Evolutionary conservation across 1,140 invertebrate species (phyloP).

Genomic region (Zaprionus ghesquierei): DNA sequence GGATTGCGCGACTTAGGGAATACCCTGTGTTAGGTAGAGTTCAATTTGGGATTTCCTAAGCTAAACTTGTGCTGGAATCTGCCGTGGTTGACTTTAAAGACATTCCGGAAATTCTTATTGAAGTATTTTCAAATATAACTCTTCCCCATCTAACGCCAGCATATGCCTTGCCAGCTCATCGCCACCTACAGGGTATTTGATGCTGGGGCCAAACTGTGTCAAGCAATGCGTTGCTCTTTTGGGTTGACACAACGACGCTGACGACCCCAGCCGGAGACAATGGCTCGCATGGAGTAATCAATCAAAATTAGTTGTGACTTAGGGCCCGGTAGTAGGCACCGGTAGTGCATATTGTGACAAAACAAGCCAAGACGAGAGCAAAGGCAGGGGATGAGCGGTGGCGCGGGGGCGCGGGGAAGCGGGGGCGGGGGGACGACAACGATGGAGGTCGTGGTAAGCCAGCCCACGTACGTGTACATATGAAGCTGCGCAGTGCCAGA

Average conservation of each 20-base stretch:
- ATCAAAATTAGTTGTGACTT: constrained; percentile 60
- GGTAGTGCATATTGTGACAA: constrained; percentile 57
- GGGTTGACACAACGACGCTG: constrained; percentile 16
- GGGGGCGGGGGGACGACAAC: background rate
- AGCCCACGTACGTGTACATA: background rate
- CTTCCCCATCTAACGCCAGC: no score
- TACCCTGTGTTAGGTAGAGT: background rate
- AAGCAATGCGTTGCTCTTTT: constrained; percentile 18
- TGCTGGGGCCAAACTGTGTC: constrained; percentile 18
- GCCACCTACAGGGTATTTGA: constrained; percentile 9
- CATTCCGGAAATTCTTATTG: no score
- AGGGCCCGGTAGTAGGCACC: constrained; percentile 13
- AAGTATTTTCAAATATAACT: no score
- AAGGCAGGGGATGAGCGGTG: background rate
- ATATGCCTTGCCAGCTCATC: background rate
- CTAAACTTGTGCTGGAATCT: no score
- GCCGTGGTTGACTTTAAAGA: no score
- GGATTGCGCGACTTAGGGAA: background rate
- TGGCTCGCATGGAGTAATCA: constrained; percentile 30
- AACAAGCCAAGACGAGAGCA: background rate
- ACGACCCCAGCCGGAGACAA: background rate
- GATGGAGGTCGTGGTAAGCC: background rate
- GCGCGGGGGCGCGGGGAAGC: background rate
- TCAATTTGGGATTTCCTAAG: no score
- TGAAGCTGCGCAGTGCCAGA: background rate